Base-by-base conservation (phyloP, 2,888 invertebrate genomes). In the Bellardia bayeri region DNA sequence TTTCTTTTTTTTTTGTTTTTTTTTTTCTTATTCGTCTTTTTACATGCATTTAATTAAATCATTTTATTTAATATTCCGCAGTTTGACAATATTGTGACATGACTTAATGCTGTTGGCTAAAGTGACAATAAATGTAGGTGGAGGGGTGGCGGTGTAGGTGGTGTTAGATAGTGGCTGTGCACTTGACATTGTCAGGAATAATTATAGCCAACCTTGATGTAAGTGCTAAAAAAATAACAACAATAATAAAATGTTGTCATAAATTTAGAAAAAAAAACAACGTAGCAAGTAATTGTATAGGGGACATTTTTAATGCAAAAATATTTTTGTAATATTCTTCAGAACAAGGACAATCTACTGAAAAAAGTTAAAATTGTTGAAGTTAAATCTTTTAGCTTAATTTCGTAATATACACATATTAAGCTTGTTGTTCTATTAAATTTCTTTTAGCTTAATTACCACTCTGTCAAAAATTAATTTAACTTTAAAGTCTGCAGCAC, bases 101-200 rank as follows among this genome's bases (percentile, higher is more conserved):
- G 66, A 66, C 64, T 68, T 23, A 58, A 68, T 68, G n/a, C 58
- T 51, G 37, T 56, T 66, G 61, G 72, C 45, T 16, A 45, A 4
- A 54, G 33, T 58, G 58, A 58, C 33, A 69, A 58, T 69, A 11
- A 49, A 16, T 33, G 68, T 68, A 30, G 42, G 16, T 37, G 30
- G 42, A 42, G 61, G 37, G 51, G 40, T 9, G 11, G 42, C 45
- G 45, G 23, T 23, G 23, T 7, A 5, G 42, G 23, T 40, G 64
- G 9, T 33, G 61, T 33, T 42, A 16, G 8, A 40, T 40, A 64
- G 30, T 42, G 61, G 51, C 37, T 58, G 49, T 71, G 16, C 71
- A 63, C 80, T 82, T 82, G 82, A 82, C 74, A 82, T 82, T 74
- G 82, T 56, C 64, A 74, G 66, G 56, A 74, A 74, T 74, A 82